phyloP scores from a whole-genome alignment of 2,113 vertebrate genomes.

The Toxotes jaculatrix region DNA sequence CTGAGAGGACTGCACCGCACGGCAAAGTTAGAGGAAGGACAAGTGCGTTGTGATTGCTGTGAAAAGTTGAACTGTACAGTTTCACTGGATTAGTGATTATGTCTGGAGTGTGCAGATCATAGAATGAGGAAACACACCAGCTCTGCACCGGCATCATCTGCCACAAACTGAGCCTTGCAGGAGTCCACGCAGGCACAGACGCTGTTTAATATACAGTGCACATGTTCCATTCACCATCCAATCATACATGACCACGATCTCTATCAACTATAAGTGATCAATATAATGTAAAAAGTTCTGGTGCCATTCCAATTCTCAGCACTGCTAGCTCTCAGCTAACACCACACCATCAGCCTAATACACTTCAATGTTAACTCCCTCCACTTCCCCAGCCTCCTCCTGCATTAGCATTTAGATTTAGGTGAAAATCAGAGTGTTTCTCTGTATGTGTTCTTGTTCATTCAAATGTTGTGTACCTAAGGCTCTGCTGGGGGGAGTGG shows the following conservation, averaged over 20 bases:
- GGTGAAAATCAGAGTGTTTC: slow-evolving; percentile 39
- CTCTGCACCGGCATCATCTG: background rate
- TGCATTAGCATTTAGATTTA: slow-evolving; percentile 71
- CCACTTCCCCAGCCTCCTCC: background rate
- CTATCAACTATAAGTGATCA: background rate
- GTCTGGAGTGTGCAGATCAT: background rate
- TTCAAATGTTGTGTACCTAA: slow-evolving; percentile 38
- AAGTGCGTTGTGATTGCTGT: background rate
- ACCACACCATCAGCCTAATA: background rate
- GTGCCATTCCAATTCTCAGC: slow-evolving; percentile 23
- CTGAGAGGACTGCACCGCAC: background rate
- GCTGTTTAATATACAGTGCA: background rate
- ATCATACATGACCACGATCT: slow-evolving; percentile 1
- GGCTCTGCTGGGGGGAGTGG: slow-evolving; percentile 28
- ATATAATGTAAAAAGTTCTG: background rate
- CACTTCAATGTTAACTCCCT: background rate
- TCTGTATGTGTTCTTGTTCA: slow-evolving; percentile 28
- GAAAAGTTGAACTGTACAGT: background rate
- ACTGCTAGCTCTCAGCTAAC: slow-evolving; percentile 1
- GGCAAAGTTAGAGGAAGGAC: background rate
- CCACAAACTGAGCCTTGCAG: background rate
- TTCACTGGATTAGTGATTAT: no score
- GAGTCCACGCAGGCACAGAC: background rate
- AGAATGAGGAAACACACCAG: background rate
- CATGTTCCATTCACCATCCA: slow-evolving; percentile 1